phyloP scores from a whole-genome alignment of 2,888 invertebrate genomes.

The Apotomis turbidana region DNA sequence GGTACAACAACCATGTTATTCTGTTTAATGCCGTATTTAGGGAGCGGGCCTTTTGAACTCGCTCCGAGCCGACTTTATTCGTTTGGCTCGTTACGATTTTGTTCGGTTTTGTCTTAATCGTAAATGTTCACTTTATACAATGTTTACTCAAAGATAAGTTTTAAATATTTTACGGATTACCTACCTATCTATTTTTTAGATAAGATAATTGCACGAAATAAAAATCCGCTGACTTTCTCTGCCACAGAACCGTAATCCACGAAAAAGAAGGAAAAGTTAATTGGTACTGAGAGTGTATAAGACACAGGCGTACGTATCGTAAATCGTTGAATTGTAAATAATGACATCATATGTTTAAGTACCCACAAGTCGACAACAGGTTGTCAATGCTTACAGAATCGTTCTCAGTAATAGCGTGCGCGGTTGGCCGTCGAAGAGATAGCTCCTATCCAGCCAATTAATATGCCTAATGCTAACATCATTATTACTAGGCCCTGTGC shows the following conservation, averaged over 20 bases:
- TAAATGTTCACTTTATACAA: conserved; percentile 53
- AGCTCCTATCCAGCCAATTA: conserved; percentile 80
- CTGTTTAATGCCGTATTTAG: conserved; percentile 78
- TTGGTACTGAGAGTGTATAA: too few relatives aligned
- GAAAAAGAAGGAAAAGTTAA: too few relatives aligned
- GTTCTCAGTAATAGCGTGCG: conserved; percentile 62
- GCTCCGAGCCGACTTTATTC: conserved; percentile 58
- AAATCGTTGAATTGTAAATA: not conserved
- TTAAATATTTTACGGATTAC: not conserved
- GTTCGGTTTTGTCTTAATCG: conserved; percentile 56
- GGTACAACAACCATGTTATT: conserved; percentile 74
- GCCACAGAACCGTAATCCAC: too few relatives aligned
- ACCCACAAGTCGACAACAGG: conserved; percentile 14
- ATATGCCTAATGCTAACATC: conserved; percentile 84
- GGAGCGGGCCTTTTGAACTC: conserved; percentile 76
- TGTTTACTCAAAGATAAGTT: conserved; percentile 48
- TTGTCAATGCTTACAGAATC: conserved; percentile 52
- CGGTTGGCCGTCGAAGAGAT: conserved; percentile 69
- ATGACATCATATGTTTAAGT: not conserved
- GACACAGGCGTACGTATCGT: not conserved
- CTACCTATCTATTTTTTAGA: too few relatives aligned
- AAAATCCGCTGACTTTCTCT: too few relatives aligned
- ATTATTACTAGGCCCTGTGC: conserved; percentile 81
- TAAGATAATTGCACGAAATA: not conserved
- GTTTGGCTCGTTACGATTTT: conserved; percentile 61